Evolutionary conservation across 2,797 vertebrate genomes (phyloP), one percentile per base, ranked within the genome.

Genomic region (Platalea minor): DNA sequence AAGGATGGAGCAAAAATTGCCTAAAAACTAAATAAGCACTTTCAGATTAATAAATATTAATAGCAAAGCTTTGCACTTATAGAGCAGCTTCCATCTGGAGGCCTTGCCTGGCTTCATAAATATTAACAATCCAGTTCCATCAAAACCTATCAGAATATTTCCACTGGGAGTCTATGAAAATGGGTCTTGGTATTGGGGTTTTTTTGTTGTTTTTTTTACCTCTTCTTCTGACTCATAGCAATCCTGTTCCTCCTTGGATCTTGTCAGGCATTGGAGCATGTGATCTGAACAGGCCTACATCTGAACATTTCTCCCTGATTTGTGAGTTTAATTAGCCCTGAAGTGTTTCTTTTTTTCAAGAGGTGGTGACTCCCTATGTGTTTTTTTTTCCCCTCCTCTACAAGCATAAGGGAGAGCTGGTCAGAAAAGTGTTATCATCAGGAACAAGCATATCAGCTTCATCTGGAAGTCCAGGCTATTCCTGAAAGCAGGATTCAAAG

Each of bases 1-100:
- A 96, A 79, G 61, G 28, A 90, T 29, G 10, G 33, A 86, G 28
- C 18, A 86, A 93, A 93, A 93, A 90, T 17, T 86, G 80, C 63
- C 59, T 88, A 87, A 91, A 92, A 96, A 67, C 69, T 74, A 91
- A 90, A 87, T 88, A 88, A 79, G 70, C n/a, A 35, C 59, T 86
- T 94, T 85, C 64, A 78, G 75, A 88, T 81, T 93, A 96, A 96
- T 97, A 94, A 96, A 95, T 96, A 95, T 94, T 94, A 93, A 96
- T 95, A 95, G 31, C 57, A 84, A 88, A 85, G 41, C 45, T 92
- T 93, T 89, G n/a, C 93, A 75, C 83, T 94, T 89, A 64, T 2
- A 75, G 15, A 91, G 31, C 45, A 95, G 46, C 51, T 89, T 96
- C 94, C 76, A 93, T 91, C 87, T 92, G 82, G 69, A 96, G 54